Conservation (phyloP, 2,888 invertebrate species). For the Heterodera filipjevi region DNA sequence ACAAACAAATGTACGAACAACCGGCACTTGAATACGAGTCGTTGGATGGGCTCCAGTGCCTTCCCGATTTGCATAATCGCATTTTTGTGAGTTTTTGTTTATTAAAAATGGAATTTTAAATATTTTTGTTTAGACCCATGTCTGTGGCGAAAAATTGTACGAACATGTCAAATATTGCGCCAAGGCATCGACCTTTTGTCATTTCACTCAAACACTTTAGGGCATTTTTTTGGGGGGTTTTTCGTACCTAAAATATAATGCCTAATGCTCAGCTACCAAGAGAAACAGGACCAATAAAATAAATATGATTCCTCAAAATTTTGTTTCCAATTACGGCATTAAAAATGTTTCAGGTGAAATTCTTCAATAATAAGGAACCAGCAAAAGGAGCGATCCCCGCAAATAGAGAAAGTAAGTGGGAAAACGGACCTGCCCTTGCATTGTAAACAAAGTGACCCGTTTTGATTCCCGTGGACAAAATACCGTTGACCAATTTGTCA, state of each 20-base stretch:
- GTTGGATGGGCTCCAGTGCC: not conserved
- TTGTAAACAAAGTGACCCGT: too few species aligned
- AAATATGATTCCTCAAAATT: not conserved
- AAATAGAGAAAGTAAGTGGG: not conserved
- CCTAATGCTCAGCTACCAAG: too few species aligned
- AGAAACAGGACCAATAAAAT: too few species aligned
- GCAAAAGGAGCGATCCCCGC: not conserved
- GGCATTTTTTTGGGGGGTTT: not conserved
- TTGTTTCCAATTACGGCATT: not conserved
- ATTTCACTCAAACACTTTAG: not conserved
- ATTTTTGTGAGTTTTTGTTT: not conserved
- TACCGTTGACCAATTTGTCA: too few species aligned
- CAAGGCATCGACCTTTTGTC: not conserved
- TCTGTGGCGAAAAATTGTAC: not conserved
- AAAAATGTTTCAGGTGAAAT: not conserved
- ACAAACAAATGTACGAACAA: not conserved
- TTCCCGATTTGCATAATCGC: not conserved
- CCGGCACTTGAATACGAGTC: not conserved
- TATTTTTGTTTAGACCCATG: not conserved
- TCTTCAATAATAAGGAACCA: not conserved
- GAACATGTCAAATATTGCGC: constrained; percentile 5
- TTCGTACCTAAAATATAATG: too few species aligned
- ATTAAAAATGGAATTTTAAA: not conserved
- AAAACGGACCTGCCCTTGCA: too few species aligned
- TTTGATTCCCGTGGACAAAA: too few species aligned